Evolutionary conservation across 2,797 vertebrate genomes (phyloP).

Genomic region (Silurus lanzhouensis): DNA sequence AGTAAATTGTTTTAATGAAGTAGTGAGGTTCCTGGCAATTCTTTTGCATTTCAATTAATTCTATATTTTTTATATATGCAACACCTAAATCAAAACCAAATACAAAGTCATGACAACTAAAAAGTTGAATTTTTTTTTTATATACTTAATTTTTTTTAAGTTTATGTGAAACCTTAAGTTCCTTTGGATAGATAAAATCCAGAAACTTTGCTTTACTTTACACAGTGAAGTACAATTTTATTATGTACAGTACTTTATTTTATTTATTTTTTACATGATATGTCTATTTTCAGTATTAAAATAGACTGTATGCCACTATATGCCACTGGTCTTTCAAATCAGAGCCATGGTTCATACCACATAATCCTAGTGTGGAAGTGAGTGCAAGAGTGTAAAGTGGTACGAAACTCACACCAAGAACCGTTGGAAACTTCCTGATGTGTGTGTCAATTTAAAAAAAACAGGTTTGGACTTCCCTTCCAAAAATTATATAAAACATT

Average conservation of each 20-base stretch:
- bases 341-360: neutral
- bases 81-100: too few species aligned
- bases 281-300: neutral
- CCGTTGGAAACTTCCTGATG: neutral
- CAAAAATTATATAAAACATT: neutral
- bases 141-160: too few species aligned
- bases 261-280: too few species aligned
- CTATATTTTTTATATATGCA: too few species aligned
- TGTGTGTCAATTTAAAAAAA: neutral
- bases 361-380: neutral
- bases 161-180: neutral
- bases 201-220: neutral
- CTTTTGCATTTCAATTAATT: neutral
- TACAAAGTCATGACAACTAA: too few species aligned
- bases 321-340: neutral
- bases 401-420: conserved; percentile 12
- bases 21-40: neutral
- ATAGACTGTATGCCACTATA: neutral
- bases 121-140: too few species aligned
- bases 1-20: neutral
- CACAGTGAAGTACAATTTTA: neutral
- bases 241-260: too few species aligned
- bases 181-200: neutral
- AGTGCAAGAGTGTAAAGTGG: neutral
- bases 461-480: neutral